These are phyloP conservation scores for Acyrthosiphon pisum DNA, from an alignment of 1,140 invertebrate genomes.

Conservation along the genomic window DNA sequence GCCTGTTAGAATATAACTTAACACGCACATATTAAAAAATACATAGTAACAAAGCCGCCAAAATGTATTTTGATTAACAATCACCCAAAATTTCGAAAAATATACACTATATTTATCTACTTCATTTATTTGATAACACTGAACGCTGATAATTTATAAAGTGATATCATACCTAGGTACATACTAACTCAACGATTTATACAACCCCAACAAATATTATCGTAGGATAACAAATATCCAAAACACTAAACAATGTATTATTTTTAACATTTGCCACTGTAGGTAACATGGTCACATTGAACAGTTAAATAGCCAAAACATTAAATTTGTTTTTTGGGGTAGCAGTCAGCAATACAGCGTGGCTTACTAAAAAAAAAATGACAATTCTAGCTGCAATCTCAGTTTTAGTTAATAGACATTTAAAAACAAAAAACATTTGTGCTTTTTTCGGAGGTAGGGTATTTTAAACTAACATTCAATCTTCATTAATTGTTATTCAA, in stretches of 20 bases:
- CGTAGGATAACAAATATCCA: not conserved
- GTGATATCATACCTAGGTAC: not conserved
- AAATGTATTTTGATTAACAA: constrained; percentile 17
- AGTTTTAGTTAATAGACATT: too few relatives aligned
- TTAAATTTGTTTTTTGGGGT: not conserved
- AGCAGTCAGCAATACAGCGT: not conserved
- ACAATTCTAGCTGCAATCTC: not conserved
- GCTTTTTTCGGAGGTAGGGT: too few relatives aligned
- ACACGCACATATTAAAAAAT: constrained; percentile 37
- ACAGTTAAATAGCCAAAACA: not conserved
- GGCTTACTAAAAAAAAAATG: not conserved
- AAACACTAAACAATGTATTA: not conserved
- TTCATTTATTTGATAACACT: not conserved
- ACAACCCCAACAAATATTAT: not conserved
- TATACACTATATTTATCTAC: not conserved
- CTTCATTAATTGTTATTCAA: too few relatives aligned
- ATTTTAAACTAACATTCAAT: too few relatives aligned
- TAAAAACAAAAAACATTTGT: too few relatives aligned
- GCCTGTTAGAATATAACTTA: constrained; percentile 35
- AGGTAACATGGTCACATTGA: not conserved
- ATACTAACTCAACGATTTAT: not conserved
- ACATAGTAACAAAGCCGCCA: not conserved
- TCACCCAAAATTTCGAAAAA: not conserved
- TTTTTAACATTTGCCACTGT: not conserved
- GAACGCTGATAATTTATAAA: not conserved